Base-by-base conservation (phyloP, 2,888 invertebrate genomes). In the Trimorus sp. region DNA sequence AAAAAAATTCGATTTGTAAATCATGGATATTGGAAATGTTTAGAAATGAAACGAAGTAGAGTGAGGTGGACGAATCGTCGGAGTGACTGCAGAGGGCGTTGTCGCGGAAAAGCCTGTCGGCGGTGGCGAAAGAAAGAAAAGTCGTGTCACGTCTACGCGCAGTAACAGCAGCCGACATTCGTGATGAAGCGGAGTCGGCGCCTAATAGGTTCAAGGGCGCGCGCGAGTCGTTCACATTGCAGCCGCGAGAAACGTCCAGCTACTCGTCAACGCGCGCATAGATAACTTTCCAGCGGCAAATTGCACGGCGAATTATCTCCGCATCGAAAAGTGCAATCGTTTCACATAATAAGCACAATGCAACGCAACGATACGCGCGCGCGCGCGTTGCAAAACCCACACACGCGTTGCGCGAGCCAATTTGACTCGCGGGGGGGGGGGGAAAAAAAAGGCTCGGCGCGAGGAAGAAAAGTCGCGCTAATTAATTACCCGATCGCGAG, bases 191-290 rank as follows among this genome's bases (percentile, higher is more conserved):
- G 16, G 81, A 83, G 79, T 81, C 83, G 82, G 83, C 85, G 84
- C 83, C 85, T 86, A 86, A 85, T 85, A 84, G 86, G 85, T 86
- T 86, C 85, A 86, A 85, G 85, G 85, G 85, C 86, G 84, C 84
- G 83, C 79, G 11, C 8, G 84, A 86, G 85, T 85, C 84, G 84
- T 85, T 86, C 84, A 85, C 85, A 84, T 83, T 83, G 81, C 80
- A 75, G 77, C 76, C 63, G 26, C 26, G 83, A 84, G 81, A 84
- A 83, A 79, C 81, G 79, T 83, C 80, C 73, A 81, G 81, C 84
- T 84, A 83, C 84, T 85, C 84, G 80, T 78, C 84, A 71, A 78
- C 80, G 83, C 81, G 76, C 80, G 77, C 76, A 84, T 79, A 84
- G 84, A 86, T 84, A 84, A 84, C 84, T 84, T 83, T 83, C 76